Evolutionary conservation across 1,140 invertebrate species (phyloP).

Genomic region (Lepidurus apus): DNA sequence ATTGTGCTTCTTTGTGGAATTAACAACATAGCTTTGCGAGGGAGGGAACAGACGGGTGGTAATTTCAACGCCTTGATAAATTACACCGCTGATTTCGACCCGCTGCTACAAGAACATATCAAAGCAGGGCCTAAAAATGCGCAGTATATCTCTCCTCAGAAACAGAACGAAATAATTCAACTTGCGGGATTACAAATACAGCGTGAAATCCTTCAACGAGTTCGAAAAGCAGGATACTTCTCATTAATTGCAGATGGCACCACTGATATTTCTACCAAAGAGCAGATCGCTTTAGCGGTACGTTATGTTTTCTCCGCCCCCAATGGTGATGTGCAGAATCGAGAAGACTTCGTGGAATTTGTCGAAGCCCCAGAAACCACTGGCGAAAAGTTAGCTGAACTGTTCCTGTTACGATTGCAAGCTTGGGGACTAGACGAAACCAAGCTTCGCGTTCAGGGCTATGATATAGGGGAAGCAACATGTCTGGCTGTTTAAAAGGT

Average conservation of each 20-base stretch:
- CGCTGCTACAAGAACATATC: background rate
- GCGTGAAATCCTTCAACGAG: background rate
- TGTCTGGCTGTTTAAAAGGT: no score
- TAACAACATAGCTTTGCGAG: background rate
- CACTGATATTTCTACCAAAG: constrained; percentile 19
- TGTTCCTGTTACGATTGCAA: no score
- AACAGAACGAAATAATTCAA: background rate
- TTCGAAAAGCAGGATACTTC: background rate
- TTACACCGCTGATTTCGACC: background rate
- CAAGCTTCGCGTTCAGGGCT: no score
- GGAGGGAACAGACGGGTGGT: background rate
- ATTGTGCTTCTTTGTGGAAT: background rate
- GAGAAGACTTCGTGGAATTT: constrained; percentile 25
- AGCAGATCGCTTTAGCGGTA: background rate
- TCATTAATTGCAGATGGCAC: background rate
- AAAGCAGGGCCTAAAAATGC: constrained; percentile 4
- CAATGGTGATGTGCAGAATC: background rate
- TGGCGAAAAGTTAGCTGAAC: no score
- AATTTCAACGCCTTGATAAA: constrained; percentile 21
- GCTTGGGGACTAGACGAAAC: no score
- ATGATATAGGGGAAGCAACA: no score
- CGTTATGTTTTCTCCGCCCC: background rate
- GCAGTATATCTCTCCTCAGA: constrained; percentile 10
- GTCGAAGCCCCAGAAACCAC: no score
- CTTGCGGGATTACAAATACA: constrained; percentile 13